phyloP scores from a whole-genome alignment of 2,797 vertebrate genomes.

The Lepus oiostolus region DNA sequence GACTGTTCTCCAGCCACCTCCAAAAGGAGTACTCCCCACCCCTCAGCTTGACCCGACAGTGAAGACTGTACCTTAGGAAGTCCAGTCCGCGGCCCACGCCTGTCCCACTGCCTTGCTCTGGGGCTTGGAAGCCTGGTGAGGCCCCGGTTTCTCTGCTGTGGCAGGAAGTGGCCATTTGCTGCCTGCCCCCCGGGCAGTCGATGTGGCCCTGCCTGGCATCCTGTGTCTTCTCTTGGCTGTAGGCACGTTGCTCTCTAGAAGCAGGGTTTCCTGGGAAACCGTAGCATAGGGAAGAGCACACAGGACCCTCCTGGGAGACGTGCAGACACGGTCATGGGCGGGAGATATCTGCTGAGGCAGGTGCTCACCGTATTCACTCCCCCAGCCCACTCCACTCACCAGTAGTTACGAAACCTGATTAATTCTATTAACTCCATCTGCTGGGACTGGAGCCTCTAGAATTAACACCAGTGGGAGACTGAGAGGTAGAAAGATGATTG shows the following conservation, averaged over 20 bases:
- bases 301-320: background rate
- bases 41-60: background rate
- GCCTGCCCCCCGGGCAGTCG: background rate
- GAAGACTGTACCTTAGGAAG: background rate
- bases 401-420: background rate
- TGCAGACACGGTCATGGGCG: background rate
- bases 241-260: constrained; percentile 24
- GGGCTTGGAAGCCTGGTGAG: background rate
- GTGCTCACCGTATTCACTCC: background rate
- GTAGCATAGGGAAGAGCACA: background rate
- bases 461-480: background rate
- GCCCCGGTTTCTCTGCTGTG: background rate
- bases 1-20: constrained; percentile 37
- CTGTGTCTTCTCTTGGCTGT: background rate
- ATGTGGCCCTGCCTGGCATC: background rate
- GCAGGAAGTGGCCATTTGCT: background rate
- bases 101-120: no score
- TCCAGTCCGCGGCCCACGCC: background rate
- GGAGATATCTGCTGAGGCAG: background rate
- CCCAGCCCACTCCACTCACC: background rate
- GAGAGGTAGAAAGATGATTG: background rate
- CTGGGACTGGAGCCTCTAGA: constrained; percentile 7
- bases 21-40: background rate
- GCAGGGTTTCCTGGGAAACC: background rate
- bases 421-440: background rate